These are phyloP conservation scores for Enhydra lutris DNA, from an alignment of 2,113 vertebrate species.

Conservation along the genomic window DNA sequence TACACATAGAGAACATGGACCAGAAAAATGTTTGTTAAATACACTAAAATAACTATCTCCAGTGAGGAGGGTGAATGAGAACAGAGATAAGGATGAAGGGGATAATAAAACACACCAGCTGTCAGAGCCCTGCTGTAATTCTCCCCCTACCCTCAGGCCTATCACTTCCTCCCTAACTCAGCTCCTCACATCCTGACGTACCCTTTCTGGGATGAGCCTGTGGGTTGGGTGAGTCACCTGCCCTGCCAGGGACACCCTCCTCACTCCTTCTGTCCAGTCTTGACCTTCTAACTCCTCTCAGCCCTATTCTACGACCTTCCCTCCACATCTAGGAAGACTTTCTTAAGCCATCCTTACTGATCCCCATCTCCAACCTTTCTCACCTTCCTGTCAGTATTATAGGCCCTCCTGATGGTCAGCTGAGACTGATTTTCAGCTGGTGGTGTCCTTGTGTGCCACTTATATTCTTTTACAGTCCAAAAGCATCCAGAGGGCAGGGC, in stretches of 20 bases:
- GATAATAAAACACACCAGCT: not conserved
- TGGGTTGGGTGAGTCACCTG: not conserved
- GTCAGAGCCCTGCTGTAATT: not conserved
- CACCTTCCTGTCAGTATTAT: not conserved
- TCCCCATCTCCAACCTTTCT: not conserved
- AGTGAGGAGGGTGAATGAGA: not conserved
- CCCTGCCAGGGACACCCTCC: not conserved
- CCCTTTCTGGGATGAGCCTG: not conserved
- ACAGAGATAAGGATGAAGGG: not conserved
- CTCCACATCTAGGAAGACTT: not conserved
- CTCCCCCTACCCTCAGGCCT: not conserved
- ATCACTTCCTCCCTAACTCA: not conserved
- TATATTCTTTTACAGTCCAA: not conserved
- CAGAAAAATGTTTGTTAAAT: not conserved
- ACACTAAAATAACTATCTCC: not conserved
- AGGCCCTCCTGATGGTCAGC: not conserved
- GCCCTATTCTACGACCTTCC: not conserved
- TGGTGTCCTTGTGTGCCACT: not conserved
- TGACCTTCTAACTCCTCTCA: not conserved
- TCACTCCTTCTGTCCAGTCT: not conserved
- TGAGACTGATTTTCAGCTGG: not conserved
- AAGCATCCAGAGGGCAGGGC: not conserved
- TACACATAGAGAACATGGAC: not conserved
- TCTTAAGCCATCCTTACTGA: not conserved
- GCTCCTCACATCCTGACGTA: not conserved